Evolutionary conservation across 2,888 invertebrate species (phyloP).

Genomic region (Idaea straminata): DNA sequence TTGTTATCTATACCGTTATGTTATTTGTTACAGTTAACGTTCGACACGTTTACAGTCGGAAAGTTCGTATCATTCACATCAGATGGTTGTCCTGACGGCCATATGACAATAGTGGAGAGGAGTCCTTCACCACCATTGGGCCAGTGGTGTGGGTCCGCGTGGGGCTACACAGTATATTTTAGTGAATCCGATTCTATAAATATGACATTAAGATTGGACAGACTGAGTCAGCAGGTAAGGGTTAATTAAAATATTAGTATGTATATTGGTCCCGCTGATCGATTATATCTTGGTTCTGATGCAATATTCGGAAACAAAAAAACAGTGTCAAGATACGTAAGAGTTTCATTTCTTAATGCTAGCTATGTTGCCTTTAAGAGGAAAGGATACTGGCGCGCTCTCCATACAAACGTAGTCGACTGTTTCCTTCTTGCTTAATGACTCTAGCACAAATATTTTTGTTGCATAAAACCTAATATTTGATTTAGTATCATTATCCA

Average conservation of each 20-base stretch:
- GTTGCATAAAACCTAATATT: too few relatives aligned
- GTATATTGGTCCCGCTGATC: too few relatives aligned
- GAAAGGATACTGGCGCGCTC: too few relatives aligned
- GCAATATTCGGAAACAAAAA: too few relatives aligned
- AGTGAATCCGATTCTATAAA: slow-evolving; percentile 90
- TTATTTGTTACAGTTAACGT: slow-evolving; percentile 84
- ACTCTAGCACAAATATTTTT: too few relatives aligned
- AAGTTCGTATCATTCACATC: slow-evolving; percentile 88
- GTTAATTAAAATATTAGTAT: not conserved
- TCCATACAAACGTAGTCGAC: too few relatives aligned
- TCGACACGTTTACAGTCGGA: slow-evolving; percentile 91
- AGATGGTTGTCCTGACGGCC: slow-evolving; percentile 90
- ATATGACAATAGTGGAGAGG: slow-evolving; percentile 87
- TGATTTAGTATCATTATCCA: too few relatives aligned
- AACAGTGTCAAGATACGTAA: too few relatives aligned
- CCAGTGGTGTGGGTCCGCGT: slow-evolving; percentile 91
- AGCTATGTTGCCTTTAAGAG: too few relatives aligned
- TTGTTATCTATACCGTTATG: not conserved
- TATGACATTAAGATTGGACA: slow-evolving; percentile 85
- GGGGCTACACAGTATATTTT: slow-evolving; percentile 92
- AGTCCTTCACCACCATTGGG: slow-evolving; percentile 86
- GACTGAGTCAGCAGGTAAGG: slow-evolving; percentile 86
- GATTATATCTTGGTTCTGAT: too few relatives aligned
- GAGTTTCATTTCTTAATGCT: too few relatives aligned
- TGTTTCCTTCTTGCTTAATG: too few relatives aligned